Evolutionary conservation across 1,140 invertebrate genomes (phyloP), one percentile per base, ranked within the genome.

Genomic region (Heliconius congener): DNA sequence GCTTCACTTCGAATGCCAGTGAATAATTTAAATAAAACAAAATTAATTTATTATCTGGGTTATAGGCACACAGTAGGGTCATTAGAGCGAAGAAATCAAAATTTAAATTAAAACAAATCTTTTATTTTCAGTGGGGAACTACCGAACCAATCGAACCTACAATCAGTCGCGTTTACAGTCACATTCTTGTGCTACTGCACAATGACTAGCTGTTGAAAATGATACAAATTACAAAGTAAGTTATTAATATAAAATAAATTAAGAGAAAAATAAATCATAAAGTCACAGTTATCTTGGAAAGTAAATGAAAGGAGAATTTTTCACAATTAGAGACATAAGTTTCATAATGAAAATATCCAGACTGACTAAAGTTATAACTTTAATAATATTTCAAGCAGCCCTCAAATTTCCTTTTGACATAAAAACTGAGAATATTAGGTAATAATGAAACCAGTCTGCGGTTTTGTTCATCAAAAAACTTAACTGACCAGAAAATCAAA

Each of bases 311-410:
- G 18, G 73, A 52, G 34, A 57, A 27, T 74, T 60, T 74, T 37
- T 74, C 73, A 60, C 52, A 74, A 74, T 74, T 74, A 74, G 73
- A 37, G 73, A 74, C 52, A 74, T 74, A 52, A 37, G 34, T 60
- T 74, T 74, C 50, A 60, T 74, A 74, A 74, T 74, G 52, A 60
- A 60, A 74, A n/a, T 74, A 34, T 74, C 73, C 52, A 55, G 73
- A 34, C 73, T 57, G 73, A 74, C 73, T 74, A 74, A 74, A 74
- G 46, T 74, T 74, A 74, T 74, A 52, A 74, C 27, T 52, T 34
- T 74, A 74, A 73, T 73, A 50, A 27, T 73, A 73, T 73, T 73
- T 73, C 72, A 74, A 23, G 19, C 52, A 6, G 52, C 52, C 18
- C 52, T 55, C 52, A 19, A 55, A 55, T 18, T 55, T 55, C 52